Evolutionary conservation across 2,888 invertebrate species (phyloP).

Genomic region (Diarsia mendica): DNA sequence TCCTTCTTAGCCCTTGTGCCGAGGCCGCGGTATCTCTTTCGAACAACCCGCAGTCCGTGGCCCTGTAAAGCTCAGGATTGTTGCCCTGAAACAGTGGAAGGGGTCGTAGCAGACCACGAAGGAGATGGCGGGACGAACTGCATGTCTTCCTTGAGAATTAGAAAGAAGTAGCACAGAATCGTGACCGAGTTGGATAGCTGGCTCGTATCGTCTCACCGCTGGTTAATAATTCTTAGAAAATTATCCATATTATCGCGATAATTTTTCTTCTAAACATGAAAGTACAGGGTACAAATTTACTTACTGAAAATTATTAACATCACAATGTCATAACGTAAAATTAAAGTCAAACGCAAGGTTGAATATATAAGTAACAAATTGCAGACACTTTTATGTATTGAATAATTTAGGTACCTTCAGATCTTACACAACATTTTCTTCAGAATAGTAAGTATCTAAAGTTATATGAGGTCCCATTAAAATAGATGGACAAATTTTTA

Average conservation of each 20-base stretch:
- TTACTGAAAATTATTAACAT: constrained; percentile 8
- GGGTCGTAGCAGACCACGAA: too few species aligned
- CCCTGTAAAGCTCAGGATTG: too few species aligned
- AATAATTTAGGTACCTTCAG: constrained; percentile 15
- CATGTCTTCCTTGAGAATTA: too few species aligned
- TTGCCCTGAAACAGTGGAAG: too few species aligned
- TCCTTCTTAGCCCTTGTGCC: too few species aligned
- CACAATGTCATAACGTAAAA: not conserved
- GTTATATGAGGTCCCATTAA: not conserved
- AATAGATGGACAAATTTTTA: too few species aligned
- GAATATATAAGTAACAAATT: constrained; percentile 15
- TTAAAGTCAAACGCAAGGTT: constrained; percentile 34
- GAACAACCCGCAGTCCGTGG: too few species aligned
- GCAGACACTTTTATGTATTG: constrained; percentile 20
- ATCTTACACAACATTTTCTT: constrained; percentile 11
- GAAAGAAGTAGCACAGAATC: too few species aligned
- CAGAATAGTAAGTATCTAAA: not conserved
- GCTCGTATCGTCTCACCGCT: too few species aligned
- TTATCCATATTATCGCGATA: not conserved
- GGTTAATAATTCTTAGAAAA: not conserved
- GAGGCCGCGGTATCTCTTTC: too few species aligned
- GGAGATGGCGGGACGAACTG: too few species aligned
- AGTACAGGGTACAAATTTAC: not conserved
- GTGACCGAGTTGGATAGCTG: too few species aligned
- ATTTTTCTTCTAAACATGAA: not conserved